Base-by-base conservation (phyloP, 2,888 invertebrate genomes). In the Cephonodes hylas region DNA sequence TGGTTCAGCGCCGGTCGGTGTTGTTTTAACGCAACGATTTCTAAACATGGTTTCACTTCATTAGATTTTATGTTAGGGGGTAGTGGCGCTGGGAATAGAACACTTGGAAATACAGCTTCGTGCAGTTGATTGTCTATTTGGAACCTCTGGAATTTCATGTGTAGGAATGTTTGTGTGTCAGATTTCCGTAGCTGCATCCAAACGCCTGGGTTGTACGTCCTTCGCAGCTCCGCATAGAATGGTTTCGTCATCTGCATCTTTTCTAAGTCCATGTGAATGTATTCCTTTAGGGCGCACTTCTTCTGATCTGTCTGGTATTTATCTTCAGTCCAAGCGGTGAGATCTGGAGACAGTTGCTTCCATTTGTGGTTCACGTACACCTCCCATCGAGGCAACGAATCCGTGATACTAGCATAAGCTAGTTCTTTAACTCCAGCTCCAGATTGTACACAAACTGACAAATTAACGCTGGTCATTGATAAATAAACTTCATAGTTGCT, bases 161-260 rank as follows among this genome's bases (percentile, higher is more conserved):
- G 95, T 60, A 94, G 83, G 75, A 95, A 95, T 13, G 93, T 94
- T 66, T 95, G 94, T 58, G 95, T 95, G 31, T 93, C 90, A 0
- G 97, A 96, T 79, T 94, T 94, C 45, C 96, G 91, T 66, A 94
- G 91, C 72, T 96, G 96, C 67, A 96, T 73, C 95, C 96, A 96
- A 45, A 96, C 76, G 0, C 95, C 96, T 0, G 97, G 96, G 62
- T 93, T 93, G 77, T 96, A 96, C 0, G 94, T 95, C 44, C 97
- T 91, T 45, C 96, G 86, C 23, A 97, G 81, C 75, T 96, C 96
- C 0, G 96, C 96, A 76, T 96, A 96, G 85, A 96, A 97, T 0
- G 97, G 97, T 80, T 96, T 96, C 0, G 96, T 95, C 96, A 97
- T 96, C 72, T 96, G 96, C 97, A 97, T 97, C 81, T 96, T 96